Base-by-base conservation (phyloP, 2,797 vertebrate species). In the Oreonectes daqikongensis region DNA sequence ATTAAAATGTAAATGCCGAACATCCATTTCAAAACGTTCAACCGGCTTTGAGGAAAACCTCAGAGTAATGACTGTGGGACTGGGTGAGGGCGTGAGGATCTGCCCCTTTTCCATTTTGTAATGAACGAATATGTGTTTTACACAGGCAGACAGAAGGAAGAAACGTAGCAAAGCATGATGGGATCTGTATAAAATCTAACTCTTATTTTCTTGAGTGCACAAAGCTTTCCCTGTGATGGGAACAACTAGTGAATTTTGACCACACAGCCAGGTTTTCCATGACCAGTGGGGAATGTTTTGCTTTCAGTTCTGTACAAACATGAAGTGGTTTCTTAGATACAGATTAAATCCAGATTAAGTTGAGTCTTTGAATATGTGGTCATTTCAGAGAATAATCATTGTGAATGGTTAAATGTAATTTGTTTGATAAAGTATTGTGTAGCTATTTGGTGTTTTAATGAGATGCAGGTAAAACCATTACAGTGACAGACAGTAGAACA, bases 1-100 rank as follows among this genome's bases (percentile, higher is more conserved):
- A 85, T 91, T 88, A 86, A 85, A 83, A 85, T 89, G 84, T 78
- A 86, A 88, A 90, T 82, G 57, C 69, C 32, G 65, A 84, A 69
- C 72, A 79, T 84, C 67, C 52, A 81, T 87, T 85, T 22, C 48
- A 72, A 87, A 86, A 82, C 79, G 72, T 86, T 86, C 63, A 83
- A 88, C 83, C 78, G 71, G 18, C 79, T 89, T 87, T 87, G 79
- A 80, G 85, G 86, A 81, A 73, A 68, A 75, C 79, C 20, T 48
- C 42, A 79, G 65, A 70, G 75, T 81, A 52, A 17, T 14, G n/a
- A 40, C 32, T 50, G 46, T 20, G 59, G 32, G 46, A 46, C 72
- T n/a, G 46, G 64, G 82, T 70, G 77, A 69, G 14, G 68, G 66
- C 64, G 55, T 35, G 61, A 44, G 72, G 52, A 79, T 65, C 67